Evolutionary conservation across 2,888 invertebrate genomes (phyloP), one percentile per base, ranked within the genome.

Genomic region (Congeria kusceri): DNA sequence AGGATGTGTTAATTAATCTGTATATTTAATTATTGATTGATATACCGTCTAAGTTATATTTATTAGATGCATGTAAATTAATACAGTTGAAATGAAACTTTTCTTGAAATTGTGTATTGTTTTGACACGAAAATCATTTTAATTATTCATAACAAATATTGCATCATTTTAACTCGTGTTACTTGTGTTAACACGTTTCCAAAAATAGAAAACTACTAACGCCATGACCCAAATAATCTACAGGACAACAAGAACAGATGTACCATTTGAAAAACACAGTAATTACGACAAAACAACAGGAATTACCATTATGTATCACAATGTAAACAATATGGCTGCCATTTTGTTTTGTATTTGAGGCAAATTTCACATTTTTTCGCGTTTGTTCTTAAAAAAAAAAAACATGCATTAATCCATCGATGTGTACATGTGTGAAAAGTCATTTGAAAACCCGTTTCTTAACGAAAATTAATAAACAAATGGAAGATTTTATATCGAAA

Each of bases 311-410:
- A 39, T 11, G 39, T 39, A 5, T 39, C 39, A 39, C 3, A 39
- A 39, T 39, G 39, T 39, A 39, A 70, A 72, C 84, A 86, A 86
- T 77, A 86, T 86, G 86, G 86, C 86, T 77, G 84, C 86, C 86
- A 83, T 74, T 49, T 68, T 20, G 62, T 72, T 58, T 59, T 67
- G 57, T 67, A 28, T 57, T 29, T 47, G 57, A 65, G 39, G 46
- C 69, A 53, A 65, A 44, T 77, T 70, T 39, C 65, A 73, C 39
- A 15, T 39, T 39, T 39, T 39, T 39, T 39, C 39, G 39, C 39
- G 39, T 39, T 39, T 39, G 39, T 39, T 39, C 15, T 39, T 11
- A 39, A 13, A 9, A 39, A 39, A 39, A 39, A 5, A 39, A 13
- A 5, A 39, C 9, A 9, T 3, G 59, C 5, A n/a, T 23, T 47